Conservation (phyloP, 2,797 vertebrate genomes). For the Tachyglossus aculeatus region DNA sequence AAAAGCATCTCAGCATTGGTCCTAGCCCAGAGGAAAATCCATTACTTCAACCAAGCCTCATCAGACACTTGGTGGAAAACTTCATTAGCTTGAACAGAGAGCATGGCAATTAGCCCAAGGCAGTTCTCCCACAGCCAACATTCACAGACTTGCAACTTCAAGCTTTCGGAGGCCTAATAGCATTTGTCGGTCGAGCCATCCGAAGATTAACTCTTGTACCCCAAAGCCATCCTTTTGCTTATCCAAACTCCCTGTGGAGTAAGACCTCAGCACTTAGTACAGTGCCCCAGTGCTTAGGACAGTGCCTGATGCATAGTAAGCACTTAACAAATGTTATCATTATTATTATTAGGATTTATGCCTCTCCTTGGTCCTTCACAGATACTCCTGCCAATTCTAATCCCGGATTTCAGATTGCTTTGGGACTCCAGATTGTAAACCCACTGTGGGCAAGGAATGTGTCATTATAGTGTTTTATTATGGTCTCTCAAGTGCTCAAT, state of each 20-base stretch:
- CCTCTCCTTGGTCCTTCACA: too few species aligned
- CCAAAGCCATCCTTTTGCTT: neutral
- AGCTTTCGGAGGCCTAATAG: neutral
- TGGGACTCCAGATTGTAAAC: too few species aligned
- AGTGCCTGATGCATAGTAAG: neutral
- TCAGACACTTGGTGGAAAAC: conserved; percentile 31
- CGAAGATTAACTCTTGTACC: neutral
- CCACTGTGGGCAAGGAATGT: too few species aligned
- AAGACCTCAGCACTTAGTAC: neutral
- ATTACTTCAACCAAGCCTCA: conserved; percentile 41
- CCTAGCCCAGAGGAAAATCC: conserved; percentile 19
- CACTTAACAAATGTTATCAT: neutral
- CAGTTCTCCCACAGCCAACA: neutral
- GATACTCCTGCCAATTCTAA: too few species aligned
- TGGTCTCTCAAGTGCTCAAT: too few species aligned
- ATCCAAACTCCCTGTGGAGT: neutral
- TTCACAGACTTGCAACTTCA: neutral
- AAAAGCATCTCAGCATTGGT: conserved; percentile 21
- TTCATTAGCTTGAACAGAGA: conserved; percentile 21
- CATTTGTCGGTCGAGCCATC: neutral
- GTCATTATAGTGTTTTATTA: too few species aligned
- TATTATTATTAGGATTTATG: neutral
- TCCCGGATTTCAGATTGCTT: too few species aligned
- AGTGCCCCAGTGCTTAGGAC: neutral
- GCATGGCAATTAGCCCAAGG: conserved; percentile 27